A percentile compares a stretch with the other conserved stretches of the same genome.
phyloP scores from a whole-genome alignment of 2,888 invertebrate genomes.

The Ophraella communa region DNA sequence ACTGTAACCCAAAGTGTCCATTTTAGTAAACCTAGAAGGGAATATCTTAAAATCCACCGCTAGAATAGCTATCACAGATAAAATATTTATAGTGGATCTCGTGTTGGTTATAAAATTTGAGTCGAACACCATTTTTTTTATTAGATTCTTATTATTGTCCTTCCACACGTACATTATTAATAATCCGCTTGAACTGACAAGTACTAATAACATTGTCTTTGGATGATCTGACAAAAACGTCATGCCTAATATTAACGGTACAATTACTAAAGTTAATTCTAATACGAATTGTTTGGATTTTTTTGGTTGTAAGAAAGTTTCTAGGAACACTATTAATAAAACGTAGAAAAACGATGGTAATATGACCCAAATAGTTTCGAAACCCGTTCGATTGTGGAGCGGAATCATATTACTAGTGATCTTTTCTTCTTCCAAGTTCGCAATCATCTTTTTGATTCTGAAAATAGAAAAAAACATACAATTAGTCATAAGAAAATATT shows the following conservation, averaged over 20 bases:
- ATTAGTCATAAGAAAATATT: neutral
- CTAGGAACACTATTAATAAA: slow-evolving; percentile 49
- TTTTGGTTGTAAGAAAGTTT: slow-evolving; percentile 38
- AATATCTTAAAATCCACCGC: slow-evolving; percentile 93
- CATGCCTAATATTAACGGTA: slow-evolving; percentile 65
- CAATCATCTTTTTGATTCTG: neutral
- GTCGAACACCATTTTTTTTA: slow-evolving; percentile 20
- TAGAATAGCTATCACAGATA: slow-evolving; percentile 83
- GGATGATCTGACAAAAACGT: slow-evolving; percentile 63
- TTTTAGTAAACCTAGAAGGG: slow-evolving; percentile 86
- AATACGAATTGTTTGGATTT: slow-evolving; percentile 44
- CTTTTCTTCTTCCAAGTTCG: neutral
- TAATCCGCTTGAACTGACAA: slow-evolving; percentile 36
- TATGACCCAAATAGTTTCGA: slow-evolving; percentile 60
- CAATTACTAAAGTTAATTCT: slow-evolving; percentile 66
- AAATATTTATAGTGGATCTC: slow-evolving; percentile 73
- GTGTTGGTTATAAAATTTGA: slow-evolving; percentile 68
- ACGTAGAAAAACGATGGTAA: slow-evolving; percentile 53
- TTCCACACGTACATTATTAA: slow-evolving; percentile 9
- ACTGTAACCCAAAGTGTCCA: slow-evolving; percentile 83
- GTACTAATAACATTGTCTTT: slow-evolving; percentile 37
- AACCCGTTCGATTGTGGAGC: slow-evolving; percentile 61
- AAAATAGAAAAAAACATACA: neutral
- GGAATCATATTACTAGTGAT: slow-evolving; percentile 9
- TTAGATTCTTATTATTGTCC: neutral